These are phyloP conservation scores for Nebria brevicollis DNA, from an alignment of 2,888 invertebrate species.

Conservation along the genomic window DNA sequence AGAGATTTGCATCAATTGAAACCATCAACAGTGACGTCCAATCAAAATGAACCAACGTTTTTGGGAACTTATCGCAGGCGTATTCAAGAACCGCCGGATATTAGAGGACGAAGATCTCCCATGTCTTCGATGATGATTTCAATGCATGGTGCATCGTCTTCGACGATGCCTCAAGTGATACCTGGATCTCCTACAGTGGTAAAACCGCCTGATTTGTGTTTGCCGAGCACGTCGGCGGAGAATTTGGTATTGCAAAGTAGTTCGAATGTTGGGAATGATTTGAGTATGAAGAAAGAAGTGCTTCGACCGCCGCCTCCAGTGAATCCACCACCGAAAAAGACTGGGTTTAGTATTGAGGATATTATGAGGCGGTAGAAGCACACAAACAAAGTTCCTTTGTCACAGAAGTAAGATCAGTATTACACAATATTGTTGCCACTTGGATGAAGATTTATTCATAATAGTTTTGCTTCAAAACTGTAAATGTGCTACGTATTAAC, in stretches of 20 bases:
- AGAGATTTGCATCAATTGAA: slow-evolving; percentile 74
- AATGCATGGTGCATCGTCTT: slow-evolving; percentile 52
- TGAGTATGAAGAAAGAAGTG: slow-evolving; percentile 62
- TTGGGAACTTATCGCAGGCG: slow-evolving; percentile 69
- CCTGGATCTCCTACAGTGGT: slow-evolving; percentile 63
- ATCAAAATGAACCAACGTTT: slow-evolving; percentile 64
- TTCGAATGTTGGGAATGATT: slow-evolving; percentile 60
- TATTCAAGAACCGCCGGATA: slow-evolving; percentile 61
- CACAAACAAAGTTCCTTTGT: slow-evolving; percentile 25
- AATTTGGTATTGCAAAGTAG: slow-evolving; percentile 55
- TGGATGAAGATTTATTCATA: neutral
- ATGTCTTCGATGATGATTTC: slow-evolving; percentile 53
- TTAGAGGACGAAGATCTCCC: slow-evolving; percentile 24
- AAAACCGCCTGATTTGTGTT: slow-evolving; percentile 60
- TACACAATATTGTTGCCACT: slow-evolving; percentile 6
- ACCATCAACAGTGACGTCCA: slow-evolving; percentile 64
- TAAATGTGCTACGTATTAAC: too few relatives aligned
- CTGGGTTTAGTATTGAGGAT: slow-evolving; percentile 91
- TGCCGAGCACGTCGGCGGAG: slow-evolving; percentile 58
- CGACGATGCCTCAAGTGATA: slow-evolving; percentile 55
- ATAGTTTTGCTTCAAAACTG: too few relatives aligned
- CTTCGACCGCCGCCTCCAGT: slow-evolving; percentile 69
- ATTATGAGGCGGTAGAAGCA: slow-evolving; percentile 82
- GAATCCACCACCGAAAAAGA: slow-evolving; percentile 73
- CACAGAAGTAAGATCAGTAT: slow-evolving; percentile 11